Evolutionary conservation across 2,113 vertebrate genomes (phyloP).

Genomic region (Elaphurus davidianus): DNA sequence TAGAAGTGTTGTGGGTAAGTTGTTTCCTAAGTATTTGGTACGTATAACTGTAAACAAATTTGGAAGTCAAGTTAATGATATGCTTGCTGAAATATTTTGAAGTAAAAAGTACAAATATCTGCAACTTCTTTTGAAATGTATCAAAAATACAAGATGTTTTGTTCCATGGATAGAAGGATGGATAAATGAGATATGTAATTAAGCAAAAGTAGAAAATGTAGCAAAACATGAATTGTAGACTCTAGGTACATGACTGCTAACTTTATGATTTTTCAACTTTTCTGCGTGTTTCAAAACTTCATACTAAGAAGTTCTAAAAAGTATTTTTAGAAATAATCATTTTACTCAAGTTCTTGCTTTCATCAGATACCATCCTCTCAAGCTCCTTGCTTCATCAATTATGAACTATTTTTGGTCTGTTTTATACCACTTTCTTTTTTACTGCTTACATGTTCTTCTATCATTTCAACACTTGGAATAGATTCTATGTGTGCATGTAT

Average conservation of each 20-base stretch:
- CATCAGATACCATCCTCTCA: neutral
- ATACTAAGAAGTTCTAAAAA: neutral
- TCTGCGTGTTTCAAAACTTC: neutral
- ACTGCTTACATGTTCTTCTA: neutral
- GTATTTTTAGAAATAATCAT: neutral
- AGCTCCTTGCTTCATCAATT: neutral
- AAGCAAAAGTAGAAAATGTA: neutral
- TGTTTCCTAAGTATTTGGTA: neutral
- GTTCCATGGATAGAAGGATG: neutral
- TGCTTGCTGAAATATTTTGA: neutral
- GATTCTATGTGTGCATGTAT: neutral
- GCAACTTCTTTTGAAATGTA: neutral
- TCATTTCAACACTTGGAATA: neutral
- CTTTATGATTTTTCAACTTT: neutral
- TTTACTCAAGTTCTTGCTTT: neutral
- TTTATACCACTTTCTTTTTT: neutral
- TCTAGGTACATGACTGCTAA: neutral
- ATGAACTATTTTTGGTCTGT: neutral
- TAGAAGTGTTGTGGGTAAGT: neutral
- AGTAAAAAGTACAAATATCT: neutral
- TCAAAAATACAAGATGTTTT: neutral
- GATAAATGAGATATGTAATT: neutral
- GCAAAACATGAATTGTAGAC: neutral
- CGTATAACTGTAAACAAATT: neutral
- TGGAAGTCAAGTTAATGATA: neutral